Percentiles rank a stretch among this genome's conserved stretches.
Conservation (phyloP, 2,113 vertebrate species). For the Proterorhinus semilunaris region DNA sequence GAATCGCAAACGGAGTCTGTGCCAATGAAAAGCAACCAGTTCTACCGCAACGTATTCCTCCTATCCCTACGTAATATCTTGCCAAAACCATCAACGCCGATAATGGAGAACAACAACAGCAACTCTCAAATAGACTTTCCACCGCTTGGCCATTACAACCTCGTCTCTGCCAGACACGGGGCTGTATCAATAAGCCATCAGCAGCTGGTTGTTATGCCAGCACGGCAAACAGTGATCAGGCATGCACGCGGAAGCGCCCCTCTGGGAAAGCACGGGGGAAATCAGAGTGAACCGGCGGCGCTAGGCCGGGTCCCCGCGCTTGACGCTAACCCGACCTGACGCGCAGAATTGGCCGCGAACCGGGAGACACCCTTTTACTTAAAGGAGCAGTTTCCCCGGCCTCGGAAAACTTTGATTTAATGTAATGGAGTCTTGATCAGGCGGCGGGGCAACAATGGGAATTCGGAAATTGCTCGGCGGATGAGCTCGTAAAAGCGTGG, state of each 20-base stretch:
- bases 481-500: background rate
- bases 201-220: conserved; percentile 44
- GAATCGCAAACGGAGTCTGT: background rate
- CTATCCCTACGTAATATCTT: background rate
- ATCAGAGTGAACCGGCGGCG: conserved; percentile 57
- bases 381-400: conserved; percentile 59
- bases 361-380: conserved; percentile 59
- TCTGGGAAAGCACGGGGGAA: conserved; percentile 42
- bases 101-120: background rate
- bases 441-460: conserved; percentile 4
- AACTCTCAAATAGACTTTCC: background rate
- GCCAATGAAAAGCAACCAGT: background rate
- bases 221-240: conserved; percentile 44
- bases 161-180: conserved; percentile 23
- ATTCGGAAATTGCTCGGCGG: conserved; percentile 15
- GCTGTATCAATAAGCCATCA: conserved; percentile 52
- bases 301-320: conserved; percentile 15
- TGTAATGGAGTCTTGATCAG: conserved; percentile 63
- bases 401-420: conserved; percentile 66
- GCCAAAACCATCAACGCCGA: background rate
- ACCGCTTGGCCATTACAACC: background rate
- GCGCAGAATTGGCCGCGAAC: conserved; percentile 61
- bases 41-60: background rate
- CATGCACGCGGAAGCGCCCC: conserved; percentile 43
- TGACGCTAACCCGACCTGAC: conserved; percentile 70